Base-by-base conservation (phyloP, 2,888 invertebrate species). In the Apoda limacodes region DNA sequence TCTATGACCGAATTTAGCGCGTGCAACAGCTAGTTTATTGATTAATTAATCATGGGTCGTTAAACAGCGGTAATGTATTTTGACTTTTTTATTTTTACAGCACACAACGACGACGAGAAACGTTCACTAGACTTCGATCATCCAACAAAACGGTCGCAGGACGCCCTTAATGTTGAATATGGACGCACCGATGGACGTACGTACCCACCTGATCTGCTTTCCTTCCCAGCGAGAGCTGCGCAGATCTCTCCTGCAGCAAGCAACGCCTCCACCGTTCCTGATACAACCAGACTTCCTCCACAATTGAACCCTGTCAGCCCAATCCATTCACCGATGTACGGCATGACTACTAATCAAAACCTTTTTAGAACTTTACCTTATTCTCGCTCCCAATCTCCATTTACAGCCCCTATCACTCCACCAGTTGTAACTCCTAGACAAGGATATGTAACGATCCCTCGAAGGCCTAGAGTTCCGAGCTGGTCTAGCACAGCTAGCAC, bases 401-500 rank as follows among this genome's bases (percentile, higher is more conserved):
- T 90, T 48, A 83, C 87, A 15, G 85, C 86, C 4, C 82, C 82
- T 14, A 74, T 81, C 3, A 76, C 81, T 23, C 85, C 86, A 5
- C 87, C 89, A 14, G 85, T 89, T 4, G 82, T 89, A 22, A 85
- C 87, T 13, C 88, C 88, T 3, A 83, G 89, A 40, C 90, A 90
- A 58, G 93, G 92, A 7, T 93, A 93, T 60, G 92, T 93, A 23
- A 93, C 93, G 9, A 92, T 94, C 37, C 93, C 93, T 0, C 82
- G 93, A 44, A 82, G 92, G 51, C 93, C 92, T 0, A 81, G 93
- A 40, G 90, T 91, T 0, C 90, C 90, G 2, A 91, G 91, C 54
- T 93, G 93, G 90, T 88, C 89, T 62, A 62, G 88, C 82, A 66
- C 86, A 63, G 51, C 87, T 61, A 53, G 85, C 70, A 67, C 84